Evolutionary conservation across 92 coral and sea anemone genomes (phyloP), one percentile per base, ranked within the genome.

Genomic region (Palythoa caribaeorum): DNA sequence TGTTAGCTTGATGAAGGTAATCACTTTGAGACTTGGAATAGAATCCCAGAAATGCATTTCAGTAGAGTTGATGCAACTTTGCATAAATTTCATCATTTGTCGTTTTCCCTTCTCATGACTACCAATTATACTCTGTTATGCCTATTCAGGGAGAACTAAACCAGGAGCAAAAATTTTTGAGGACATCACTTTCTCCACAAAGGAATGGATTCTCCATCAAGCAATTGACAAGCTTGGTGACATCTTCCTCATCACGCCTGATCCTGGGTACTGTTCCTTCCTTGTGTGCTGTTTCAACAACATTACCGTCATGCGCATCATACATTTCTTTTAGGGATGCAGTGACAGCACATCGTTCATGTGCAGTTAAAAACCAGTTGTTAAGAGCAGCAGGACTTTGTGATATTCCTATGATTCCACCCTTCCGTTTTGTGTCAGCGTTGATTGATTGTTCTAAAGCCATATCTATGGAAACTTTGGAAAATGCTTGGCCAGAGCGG

Each of bases 381-480:
- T 90, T 16, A 19, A 90, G 78, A 1, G 88, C 89, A 20, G 66
- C 91, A 52, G 85, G 53, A 48, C 20, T 90, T 52, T 39, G 93
- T 44, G 60, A 51, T 39, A 90, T 78, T 14, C 91, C 90, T 44
- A 90, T 62, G 69, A 62, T 89, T 40, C 86, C 84, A 13, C 90
- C 88, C 13, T 88, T 78, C 6, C 87, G 59, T 83, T 89, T 89
- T 10, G 91, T 71, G 48, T 88, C 87, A 7, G 54, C 16, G 19
- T 90, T 87, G 37, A 79, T 79, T 3, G 91, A 87, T 71, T 85
- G 92, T 77, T 90, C 86, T 13, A 90, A 85, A 7, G 89, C 92
- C 92, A 89, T 89, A n/a, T 75, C 87, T 37, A 87, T 76, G 85
- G 77, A 84, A 1, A 88, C 86, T 63, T 36, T 47, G 52, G 92